Evolutionary conservation across 2,113 vertebrate species (phyloP).

Genomic region (Paramisgurnus dabryanus): DNA sequence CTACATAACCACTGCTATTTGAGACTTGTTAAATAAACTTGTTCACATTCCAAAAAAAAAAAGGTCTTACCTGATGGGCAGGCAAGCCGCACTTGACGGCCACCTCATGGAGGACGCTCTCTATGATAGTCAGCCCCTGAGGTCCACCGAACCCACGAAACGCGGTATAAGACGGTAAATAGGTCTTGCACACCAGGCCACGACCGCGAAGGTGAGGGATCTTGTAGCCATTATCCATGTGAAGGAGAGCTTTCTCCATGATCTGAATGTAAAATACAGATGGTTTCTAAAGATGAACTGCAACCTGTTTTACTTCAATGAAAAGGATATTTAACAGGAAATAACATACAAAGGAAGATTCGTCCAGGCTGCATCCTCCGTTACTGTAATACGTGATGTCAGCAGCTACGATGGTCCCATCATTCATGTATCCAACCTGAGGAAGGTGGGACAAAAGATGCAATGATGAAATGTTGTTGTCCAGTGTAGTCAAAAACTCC

Average conservation of each 20-base stretch:
- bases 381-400: constrained; percentile 76
- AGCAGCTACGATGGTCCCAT: constrained; percentile 74
- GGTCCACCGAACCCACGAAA: constrained; percentile 76
- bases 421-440: constrained; percentile 81
- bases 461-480: not conserved
- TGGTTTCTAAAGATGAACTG: no score
- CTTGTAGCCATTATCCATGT: constrained; percentile 72
- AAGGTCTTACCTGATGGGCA: constrained; percentile 64
- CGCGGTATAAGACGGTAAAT: constrained; percentile 77
- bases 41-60: not conserved
- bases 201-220: constrained; percentile 71
- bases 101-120: constrained; percentile 72
- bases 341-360: constrained; percentile 74
- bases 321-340: not conserved
- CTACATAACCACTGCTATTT: not conserved
- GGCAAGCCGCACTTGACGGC: constrained; percentile 65
- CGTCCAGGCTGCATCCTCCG: constrained; percentile 76
- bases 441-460: not conserved
- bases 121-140: constrained; percentile 63
- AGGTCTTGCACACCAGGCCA: constrained; percentile 72
- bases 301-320: no score
- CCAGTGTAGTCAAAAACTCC: not conserved
- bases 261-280: constrained; percentile 60
- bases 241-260: constrained; percentile 69
- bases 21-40: not conserved